These are phyloP conservation scores for Leucophora obtusa DNA, from an alignment of 2,888 invertebrate species.

Conservation along the genomic window DNA sequence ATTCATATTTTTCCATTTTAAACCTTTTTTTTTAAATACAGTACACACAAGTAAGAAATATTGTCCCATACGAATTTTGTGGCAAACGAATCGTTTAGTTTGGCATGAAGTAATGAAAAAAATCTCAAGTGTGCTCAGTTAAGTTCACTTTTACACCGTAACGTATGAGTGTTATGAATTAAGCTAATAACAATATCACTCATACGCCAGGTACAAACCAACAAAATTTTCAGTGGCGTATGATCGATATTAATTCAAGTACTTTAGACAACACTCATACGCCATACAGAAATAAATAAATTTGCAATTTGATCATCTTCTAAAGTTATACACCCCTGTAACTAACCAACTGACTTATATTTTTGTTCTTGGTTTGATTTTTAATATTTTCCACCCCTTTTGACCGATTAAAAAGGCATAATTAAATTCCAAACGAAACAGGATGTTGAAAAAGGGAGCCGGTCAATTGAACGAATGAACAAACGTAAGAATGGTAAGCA, in stretches of 20 bases:
- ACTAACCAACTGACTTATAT: constrained; percentile 7
- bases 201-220: too few relatives aligned
- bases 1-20: too few relatives aligned
- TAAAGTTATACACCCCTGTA: not conserved
- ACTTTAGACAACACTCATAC: not conserved
- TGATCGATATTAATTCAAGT: not conserved
- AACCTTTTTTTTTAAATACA: too few relatives aligned
- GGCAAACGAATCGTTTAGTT: too few relatives aligned
- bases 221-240: not conserved
- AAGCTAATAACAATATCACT: too few relatives aligned
- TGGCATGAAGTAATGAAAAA: too few relatives aligned
- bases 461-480: not conserved
- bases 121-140: too few relatives aligned
- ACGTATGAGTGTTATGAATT: too few relatives aligned
- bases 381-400: not conserved
- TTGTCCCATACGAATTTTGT: too few relatives aligned
- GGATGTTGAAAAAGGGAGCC: constrained; percentile 19
- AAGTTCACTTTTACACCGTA: too few relatives aligned
- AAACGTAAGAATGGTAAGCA: not conserved
- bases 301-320: not conserved
- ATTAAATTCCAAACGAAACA: constrained; percentile 60
- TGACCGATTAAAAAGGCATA: constrained; percentile 37
- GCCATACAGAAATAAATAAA: not conserved
- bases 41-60: too few relatives aligned
- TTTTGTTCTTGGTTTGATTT: not conserved